Evolutionary conservation across 2,113 vertebrate genomes (phyloP), one percentile per base, ranked within the genome.

Genomic region (Myotis yumanensis): DNA sequence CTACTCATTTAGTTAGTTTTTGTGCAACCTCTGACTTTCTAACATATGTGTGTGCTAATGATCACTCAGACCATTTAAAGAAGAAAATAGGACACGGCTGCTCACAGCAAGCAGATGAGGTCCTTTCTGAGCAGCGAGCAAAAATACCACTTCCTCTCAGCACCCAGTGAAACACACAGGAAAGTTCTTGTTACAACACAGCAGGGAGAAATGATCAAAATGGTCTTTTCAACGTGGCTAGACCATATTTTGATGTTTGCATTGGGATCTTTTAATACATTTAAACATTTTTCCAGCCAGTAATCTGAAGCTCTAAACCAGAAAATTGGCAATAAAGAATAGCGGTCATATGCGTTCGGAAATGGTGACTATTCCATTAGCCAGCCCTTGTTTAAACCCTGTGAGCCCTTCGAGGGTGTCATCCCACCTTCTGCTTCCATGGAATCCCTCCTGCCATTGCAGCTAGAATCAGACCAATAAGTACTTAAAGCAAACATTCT

Each of bases 401-500:
- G 0, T 1, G 12, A 25, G 7, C 20, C n/a, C 75, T 48, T 86
- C n/a, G 11, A 59, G 71, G 72, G 0, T 14, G 5, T 43, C 81
- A 89, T 37, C n/a, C 46, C 79, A 43, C 59, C 84, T 94, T 85
- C 72, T 93, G 85, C 69, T 88, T 82, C 32, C 15, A 52, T 28
- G 20, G 71, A 68, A n/a, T 77, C 17, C 64, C 35, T 72, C n/a
- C 54, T 59, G 77, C 88, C 35, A 28, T 4, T 51, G 77, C 88
- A 87, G 62, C 64, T 18, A 91, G 87, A 93, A 59, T 37, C 73
- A 16, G 46, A 80, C 71, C 52, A 71, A 48, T 46, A 66, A 77
- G 51, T 48, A 90, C 59, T 87, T 76, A 87, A 86, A 89, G 71
- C 80, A 96, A 95, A 54, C 28, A 23, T 91, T 83, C 87, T 85